phyloP scores from a whole-genome alignment of 2,113 vertebrate species.

The Hippocampus zosterae region DNA sequence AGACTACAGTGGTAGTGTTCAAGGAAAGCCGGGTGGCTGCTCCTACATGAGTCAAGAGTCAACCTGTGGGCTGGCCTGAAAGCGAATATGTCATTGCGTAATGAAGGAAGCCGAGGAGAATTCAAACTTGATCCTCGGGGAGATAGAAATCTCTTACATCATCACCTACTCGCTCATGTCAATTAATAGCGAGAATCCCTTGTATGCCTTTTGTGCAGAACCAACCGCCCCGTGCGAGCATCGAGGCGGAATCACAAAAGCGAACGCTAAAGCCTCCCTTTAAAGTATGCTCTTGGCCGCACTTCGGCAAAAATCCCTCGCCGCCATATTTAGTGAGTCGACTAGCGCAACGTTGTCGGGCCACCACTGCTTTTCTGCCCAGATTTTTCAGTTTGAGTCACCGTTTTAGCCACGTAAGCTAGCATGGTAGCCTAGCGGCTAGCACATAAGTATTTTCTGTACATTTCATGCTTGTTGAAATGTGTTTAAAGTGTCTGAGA shows the following conservation, averaged over 20 bases:
- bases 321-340: background rate
- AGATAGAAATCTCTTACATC: constrained; percentile 62
- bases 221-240: constrained; percentile 11
- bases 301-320: constrained; percentile 9
- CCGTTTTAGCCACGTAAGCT: too few relatives aligned
- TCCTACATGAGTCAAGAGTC: constrained; percentile 61
- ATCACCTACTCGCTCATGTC: constrained; percentile 30
- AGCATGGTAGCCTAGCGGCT: background rate
- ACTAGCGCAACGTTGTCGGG: too few relatives aligned
- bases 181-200: constrained; percentile 32
- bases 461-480: too few relatives aligned
- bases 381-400: too few relatives aligned
- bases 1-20: background rate
- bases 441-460: background rate
- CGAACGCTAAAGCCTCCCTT: constrained; percentile 37
- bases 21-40: background rate
- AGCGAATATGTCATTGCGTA: constrained; percentile 62
- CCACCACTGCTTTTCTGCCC: too few relatives aligned
- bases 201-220: constrained; percentile 25
- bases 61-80: constrained; percentile 49
- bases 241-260: background rate
- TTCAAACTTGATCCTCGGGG: constrained; percentile 58
- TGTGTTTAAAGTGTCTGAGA: background rate
- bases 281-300: constrained; percentile 22
- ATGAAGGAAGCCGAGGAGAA: constrained; percentile 62